Evolutionary conservation across 37 sponge, comb jelly and placozoan genomes (phyloP).

Genomic region (Haliclona indistincta): DNA sequence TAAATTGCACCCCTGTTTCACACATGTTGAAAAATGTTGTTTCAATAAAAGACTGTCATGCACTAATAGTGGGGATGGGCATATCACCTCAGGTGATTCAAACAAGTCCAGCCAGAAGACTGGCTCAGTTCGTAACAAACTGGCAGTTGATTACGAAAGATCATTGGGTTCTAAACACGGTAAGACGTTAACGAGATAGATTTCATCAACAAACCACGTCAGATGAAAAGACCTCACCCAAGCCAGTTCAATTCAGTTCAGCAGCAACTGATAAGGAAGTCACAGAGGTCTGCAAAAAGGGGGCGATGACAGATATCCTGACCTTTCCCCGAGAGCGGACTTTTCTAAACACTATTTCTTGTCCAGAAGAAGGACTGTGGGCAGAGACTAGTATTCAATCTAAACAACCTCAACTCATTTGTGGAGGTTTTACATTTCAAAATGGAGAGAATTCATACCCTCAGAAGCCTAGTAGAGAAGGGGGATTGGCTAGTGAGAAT

Average conservation of each 20-base stretch:
- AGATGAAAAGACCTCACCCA: neutral
- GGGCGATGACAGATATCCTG: conserved; percentile 5
- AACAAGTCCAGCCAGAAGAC: conserved; percentile 1
- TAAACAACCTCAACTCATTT: conserved; percentile 29
- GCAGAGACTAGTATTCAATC: conserved; percentile 51
- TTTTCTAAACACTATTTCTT: conserved; percentile 34
- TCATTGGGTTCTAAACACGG: conserved; percentile 17
- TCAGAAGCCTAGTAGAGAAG: neutral
- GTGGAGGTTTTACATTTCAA: conserved; percentile 15
- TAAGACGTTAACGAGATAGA: conserved; percentile 24
- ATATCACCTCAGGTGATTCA: neutral
- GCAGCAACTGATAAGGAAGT: conserved; percentile 9
- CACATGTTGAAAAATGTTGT: neutral
- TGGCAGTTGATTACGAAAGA: conserved; percentile 14
- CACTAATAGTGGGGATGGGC: neutral
- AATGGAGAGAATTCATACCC: conserved; percentile 17
- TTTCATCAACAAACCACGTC: conserved; percentile 6
- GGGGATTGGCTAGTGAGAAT: neutral
- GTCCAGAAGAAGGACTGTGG: conserved; percentile 54
- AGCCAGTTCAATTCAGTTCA: neutral
- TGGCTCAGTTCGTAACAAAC: neutral
- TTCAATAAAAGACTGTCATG: neutral
- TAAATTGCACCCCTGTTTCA: too few relatives aligned
- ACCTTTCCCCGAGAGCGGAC: neutral
- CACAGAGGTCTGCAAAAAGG: conserved; percentile 4